phyloP scores from a whole-genome alignment of 2,113 vertebrate species.

The Pseudolaguvia tuberculata region DNA sequence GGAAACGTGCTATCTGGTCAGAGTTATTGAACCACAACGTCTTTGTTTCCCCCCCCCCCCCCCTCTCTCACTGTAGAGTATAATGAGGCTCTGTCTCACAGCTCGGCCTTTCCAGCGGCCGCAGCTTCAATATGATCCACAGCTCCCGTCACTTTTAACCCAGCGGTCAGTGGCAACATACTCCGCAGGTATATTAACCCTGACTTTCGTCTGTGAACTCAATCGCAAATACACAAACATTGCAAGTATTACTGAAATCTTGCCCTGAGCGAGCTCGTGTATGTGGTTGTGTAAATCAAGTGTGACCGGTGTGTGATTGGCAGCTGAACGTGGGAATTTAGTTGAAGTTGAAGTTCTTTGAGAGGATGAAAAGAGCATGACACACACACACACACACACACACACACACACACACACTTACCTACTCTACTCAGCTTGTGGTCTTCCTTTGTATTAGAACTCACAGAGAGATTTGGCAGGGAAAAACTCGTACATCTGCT shows the following conservation, averaged over 20 bases:
- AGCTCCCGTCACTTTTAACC: conserved; percentile 76
- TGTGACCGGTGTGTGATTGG: conserved; percentile 33
- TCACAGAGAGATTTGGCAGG: conserved; percentile 35
- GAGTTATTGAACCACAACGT: conserved; percentile 98
- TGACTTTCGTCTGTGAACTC: conserved; percentile 12
- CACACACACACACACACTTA: conserved; percentile 33
- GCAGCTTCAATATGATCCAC: conserved; percentile 85
- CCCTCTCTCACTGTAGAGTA: conserved; percentile 80
- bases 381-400: conserved; percentile 30
- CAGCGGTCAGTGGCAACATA: conserved; percentile 15
- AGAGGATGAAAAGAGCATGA: conserved; percentile 9
- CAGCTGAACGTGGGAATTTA: conserved; percentile 39
- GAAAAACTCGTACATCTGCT: conserved; percentile 40
- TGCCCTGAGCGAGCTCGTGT: conserved; percentile 14
- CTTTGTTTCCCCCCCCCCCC: conserved; percentile 50
- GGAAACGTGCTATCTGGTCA: conserved; percentile 95
- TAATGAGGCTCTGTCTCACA: conserved; percentile 96
- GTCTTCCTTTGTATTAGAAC: conserved; percentile 39
- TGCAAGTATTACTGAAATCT: conserved; percentile 7
- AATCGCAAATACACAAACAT: conserved; percentile 9
- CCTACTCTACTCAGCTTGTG: conserved; percentile 28
- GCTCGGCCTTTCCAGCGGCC: conserved; percentile 87
- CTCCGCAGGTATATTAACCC: neutral
- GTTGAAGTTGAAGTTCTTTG: conserved; percentile 49
- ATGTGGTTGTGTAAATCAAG: conserved; percentile 32